Base-by-base conservation (phyloP, 30 jellyfish, hydroid and myxozoan genomes). In the Mastigias papua region DNA sequence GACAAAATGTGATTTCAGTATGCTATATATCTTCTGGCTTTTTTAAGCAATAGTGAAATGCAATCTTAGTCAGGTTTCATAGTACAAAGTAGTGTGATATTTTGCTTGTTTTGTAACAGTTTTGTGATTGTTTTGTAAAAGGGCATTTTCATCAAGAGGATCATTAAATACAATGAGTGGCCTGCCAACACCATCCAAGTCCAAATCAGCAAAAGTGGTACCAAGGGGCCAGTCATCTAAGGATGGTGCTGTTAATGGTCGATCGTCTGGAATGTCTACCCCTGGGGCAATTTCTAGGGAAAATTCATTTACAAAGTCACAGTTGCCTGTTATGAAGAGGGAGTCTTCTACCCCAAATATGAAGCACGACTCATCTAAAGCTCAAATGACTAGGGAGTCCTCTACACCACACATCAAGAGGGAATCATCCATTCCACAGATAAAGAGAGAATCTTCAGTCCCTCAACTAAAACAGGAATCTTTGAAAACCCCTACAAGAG, bases 291-390 rank as follows among this genome's bases (percentile, higher is more conserved):
- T 77, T 61, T 90, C 97, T 16, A 71, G 99, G 69, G 99, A 95
- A 73, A 87, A 80, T 49, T 95, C 99, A 27, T 90, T 89, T 32
- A 75, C 98, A 2, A 95, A 86, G 63, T 89, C 93, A 34, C 92
- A 82, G 4, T 80, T 95, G 10, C 97, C 98, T 13, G 91, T 86
- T 20, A 85, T 90, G 86, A 85, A 91, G 69, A 89, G 99, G 57
- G 99, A 95, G 65, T 32, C 86, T 26, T 95, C 99, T 20, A 77
- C 86, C 64, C 99, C 97, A 34, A 91, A 80, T 30, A 79, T 95
- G 84, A 95, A 77, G 68, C 90, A 92, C 23, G 94, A 84, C 32
- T 49, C 93, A 25, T 68, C 99, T 34, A 71, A 49, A 19, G 89
- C 99, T 10, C 75, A 80, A 50, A 75, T 95, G 51, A 89, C 34